Evolutionary conservation across 2,113 vertebrate genomes (phyloP).

Genomic region (human): DNA sequence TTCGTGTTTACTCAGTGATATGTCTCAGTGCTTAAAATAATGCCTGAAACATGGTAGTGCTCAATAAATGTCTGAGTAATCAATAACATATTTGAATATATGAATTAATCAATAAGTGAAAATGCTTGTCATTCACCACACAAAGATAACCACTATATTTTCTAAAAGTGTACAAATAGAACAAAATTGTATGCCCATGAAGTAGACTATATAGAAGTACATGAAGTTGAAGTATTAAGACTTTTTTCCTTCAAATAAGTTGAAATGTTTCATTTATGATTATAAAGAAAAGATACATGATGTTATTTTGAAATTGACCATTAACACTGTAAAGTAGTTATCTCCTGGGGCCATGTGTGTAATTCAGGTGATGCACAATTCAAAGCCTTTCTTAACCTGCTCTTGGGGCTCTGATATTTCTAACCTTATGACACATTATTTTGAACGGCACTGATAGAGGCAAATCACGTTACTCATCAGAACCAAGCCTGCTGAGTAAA

Average conservation of each 20-base stretch:
- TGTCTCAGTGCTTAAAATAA: background rate
- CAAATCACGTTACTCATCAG: background rate
- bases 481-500: background rate
- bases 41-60: background rate
- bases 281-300: background rate
- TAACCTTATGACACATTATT: background rate
- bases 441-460: background rate
- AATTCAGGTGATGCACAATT: background rate
- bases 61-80: background rate
- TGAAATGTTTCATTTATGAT: background rate
- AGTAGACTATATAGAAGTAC: background rate
- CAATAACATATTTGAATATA: background rate
- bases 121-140: background rate
- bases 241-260: background rate
- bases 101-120: background rate
- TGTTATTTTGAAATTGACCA: background rate
- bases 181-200: background rate
- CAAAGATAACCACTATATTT: background rate
- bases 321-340: background rate
- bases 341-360: background rate
- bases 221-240: background rate
- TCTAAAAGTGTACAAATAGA: background rate
- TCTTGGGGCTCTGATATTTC: background rate
- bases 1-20: background rate
- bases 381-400: background rate